Evolutionary conservation across 2,113 vertebrate genomes (phyloP), one percentile per base, ranked within the genome.

Genomic region (Pao palembangensis): DNA sequence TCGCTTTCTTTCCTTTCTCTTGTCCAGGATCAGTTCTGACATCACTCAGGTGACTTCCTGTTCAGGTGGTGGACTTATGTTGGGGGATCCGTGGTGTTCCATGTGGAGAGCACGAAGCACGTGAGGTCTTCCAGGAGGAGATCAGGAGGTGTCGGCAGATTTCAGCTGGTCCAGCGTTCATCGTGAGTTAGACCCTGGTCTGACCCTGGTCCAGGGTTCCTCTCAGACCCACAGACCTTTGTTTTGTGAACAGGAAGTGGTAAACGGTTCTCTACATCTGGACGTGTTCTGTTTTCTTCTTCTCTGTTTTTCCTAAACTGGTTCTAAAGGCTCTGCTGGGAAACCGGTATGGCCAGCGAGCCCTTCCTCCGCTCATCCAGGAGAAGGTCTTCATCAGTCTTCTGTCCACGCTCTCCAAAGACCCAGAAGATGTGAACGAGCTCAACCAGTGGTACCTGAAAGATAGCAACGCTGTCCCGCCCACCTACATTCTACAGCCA

Each of bases 311-410:
- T 42, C 14, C 51, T 57, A 2, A 25, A 44, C 49, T 46, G 61
- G 47, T 17, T 65, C 56, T 16, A 7, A 71, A 95, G 94, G 93
- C 88, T 23, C 85, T 95, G 17, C 64, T 96, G 38, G 93, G 94
- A 25, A 86, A 90, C 80, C 81, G 81, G n/a, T 94, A 93, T 0
- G 90, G 93, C 1, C 87, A 86, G 50, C 81, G 91, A 0, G 59
- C 83, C 0, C 44, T 91, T 31, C 93, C 93, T 19, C 64, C 8
- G 0, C 49, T 85, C 54, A 81, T 93, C 1, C 67, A 75, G 0
- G 90, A 91, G 58, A 80, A 85, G 49, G 91, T 90, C 44, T 94
- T 92, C 66, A 85, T 93, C 11, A 70, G 81, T 0, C 74, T 94
- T 49, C 58, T 82, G 48, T 81, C 88, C 61, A 91, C 88, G 76